phyloP scores from a whole-genome alignment of 2,888 invertebrate genomes.

The Aphelenchoides bicaudatus region DNA sequence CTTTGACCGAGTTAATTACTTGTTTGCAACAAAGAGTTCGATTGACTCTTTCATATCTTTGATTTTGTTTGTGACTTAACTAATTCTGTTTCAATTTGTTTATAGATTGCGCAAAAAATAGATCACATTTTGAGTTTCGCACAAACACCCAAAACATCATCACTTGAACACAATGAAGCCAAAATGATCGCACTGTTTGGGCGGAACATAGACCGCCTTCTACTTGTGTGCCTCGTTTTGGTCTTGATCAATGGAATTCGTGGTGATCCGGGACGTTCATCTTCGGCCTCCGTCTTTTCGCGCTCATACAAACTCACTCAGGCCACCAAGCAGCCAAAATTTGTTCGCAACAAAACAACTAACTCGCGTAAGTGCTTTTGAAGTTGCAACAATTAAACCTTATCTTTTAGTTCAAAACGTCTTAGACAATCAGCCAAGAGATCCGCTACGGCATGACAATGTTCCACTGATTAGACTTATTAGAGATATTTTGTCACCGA shows the following conservation, averaged over 20 bases:
- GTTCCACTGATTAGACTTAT: constrained; percentile 53
- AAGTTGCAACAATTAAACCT: not conserved
- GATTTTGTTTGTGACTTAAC: too few species aligned
- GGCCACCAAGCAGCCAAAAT: not conserved
- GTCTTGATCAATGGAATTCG: not conserved
- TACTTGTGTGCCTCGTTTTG: not conserved
- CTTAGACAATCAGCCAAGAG: constrained; percentile 13
- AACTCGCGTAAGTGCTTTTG: not conserved
- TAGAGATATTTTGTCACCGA: constrained; percentile 45
- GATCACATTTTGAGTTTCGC: too few species aligned
- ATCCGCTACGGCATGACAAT: constrained; percentile 30
- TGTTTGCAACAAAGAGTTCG: too few species aligned
- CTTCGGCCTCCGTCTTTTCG: constrained; percentile 2
- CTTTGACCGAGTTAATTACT: too few species aligned
- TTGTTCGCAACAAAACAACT: not conserved
- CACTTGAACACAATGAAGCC: too few species aligned
- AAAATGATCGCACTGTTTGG: not conserved
- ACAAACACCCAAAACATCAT: too few species aligned
- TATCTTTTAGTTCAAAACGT: constrained; percentile 11
- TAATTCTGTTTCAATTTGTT: too few species aligned
- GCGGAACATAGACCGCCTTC: not conserved
- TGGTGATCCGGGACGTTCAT: not conserved
- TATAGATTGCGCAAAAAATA: too few species aligned
- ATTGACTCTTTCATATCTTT: too few species aligned
- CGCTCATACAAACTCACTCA: not conserved